Evolutionary conservation across 2,113 vertebrate species (phyloP), one percentile per base, ranked within the genome.

Genomic region (Psittacara wagleri): DNA sequence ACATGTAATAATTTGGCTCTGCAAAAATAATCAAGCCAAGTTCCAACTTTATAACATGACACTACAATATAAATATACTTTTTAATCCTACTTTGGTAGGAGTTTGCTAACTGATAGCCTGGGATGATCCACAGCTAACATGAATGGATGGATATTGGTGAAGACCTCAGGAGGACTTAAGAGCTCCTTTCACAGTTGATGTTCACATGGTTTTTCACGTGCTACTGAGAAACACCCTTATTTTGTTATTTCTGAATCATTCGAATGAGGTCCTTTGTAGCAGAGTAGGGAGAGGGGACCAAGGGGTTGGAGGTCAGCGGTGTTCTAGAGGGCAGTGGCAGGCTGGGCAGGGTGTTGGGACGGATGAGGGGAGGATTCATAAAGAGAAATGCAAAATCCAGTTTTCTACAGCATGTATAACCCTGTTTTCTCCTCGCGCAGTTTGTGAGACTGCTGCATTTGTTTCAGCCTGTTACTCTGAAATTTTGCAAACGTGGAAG

Each of bases 11-110:
- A 91, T 64, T 68, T 74, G 49, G 5, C 27, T 70, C 41, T 69
- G 37, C 52, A 90, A 96, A 92, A 96, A 72, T 37, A 79, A 72
- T 64, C 77, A 74, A 44, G n/a, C n/a, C 64, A 68, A 63, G 59
- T 54, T 93, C 67, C 61, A 66, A 24, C 57, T 79, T 86, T 59
- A 67, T 48, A 81, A 51, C 15, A 12, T 28, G 83, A 59, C 29
- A 44, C 43, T 69, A 19, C n/a, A 67, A 54, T 61, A 57, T 67
- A 81, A 76, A 83, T 78, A 28, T 2, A 63, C 28, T 35, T 67
- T 81, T 88, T 48, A 69, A 73, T 44, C 29, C 49, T 48, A 4
- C 44, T 55, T 44, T 75, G 23, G 20, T 64, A 59, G 31, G 64
- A 92, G 24, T 13, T 88, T 91, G 18, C 43, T 59, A 77, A 44